Percentiles rank a stretch among this genome's conserved stretches.
phyloP scores from a whole-genome alignment of 2,888 invertebrate species.

The Melieria crassipennis region DNA sequence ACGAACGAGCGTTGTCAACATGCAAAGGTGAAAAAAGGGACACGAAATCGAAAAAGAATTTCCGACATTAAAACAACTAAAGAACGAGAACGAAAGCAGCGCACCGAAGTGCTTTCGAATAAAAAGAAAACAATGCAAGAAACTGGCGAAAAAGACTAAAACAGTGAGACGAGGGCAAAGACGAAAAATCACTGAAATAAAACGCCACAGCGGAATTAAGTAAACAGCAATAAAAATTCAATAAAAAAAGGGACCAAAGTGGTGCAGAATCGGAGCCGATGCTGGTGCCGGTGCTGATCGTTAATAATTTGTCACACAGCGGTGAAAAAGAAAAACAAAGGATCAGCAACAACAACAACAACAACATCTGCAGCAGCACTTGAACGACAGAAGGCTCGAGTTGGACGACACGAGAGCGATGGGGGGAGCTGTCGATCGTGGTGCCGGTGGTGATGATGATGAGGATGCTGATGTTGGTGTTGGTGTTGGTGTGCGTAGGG shows the following conservation, averaged over 20 bases:
- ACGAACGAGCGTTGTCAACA: conserved; percentile 55
- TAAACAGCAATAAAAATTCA: conserved; percentile 61
- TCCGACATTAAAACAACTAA: conserved; percentile 19
- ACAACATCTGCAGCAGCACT: no score
- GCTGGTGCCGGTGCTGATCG: conserved; percentile 26
- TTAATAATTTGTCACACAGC: conserved; percentile 36
- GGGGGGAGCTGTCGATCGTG: neutral
- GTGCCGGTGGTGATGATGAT: conserved; percentile 8
- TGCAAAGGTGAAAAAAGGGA: conserved; percentile 40
- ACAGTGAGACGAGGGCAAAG: neutral
- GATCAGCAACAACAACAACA: neutral
- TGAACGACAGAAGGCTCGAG: no score
- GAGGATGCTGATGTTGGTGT: conserved; percentile 15
- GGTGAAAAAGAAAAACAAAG: conserved; percentile 30
- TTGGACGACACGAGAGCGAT: neutral
- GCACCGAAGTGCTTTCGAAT: neutral
- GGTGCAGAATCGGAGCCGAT: conserved; percentile 26
- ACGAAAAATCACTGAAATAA: conserved; percentile 11
- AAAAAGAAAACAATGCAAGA: neutral
- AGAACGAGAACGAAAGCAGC: neutral
- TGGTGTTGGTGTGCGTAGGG: conserved; percentile 4
- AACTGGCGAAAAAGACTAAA: neutral
- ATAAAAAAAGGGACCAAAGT: conserved; percentile 47
- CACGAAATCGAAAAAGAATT: conserved; percentile 20
- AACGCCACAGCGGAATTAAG: conserved; percentile 48